Percentiles rank a stretch among this genome's conserved stretches.
Conservation (phyloP, 1,140 invertebrate genomes). For the Neodiprion pinetum region DNA sequence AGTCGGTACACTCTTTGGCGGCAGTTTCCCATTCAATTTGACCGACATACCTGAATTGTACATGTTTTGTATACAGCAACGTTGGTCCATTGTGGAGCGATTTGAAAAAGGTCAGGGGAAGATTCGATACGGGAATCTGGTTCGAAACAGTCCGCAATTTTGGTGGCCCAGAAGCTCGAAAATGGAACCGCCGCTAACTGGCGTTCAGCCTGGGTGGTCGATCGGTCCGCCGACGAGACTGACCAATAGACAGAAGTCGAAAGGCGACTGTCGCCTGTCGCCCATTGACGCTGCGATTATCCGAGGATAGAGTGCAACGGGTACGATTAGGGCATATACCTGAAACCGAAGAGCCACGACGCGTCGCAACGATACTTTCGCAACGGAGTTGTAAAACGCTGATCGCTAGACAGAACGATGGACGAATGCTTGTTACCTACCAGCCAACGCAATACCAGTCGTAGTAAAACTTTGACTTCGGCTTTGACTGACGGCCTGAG, state of each 20-base stretch:
- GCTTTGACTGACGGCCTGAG: too few relatives aligned
- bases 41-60: too few relatives aligned
- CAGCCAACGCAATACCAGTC: too few relatives aligned
- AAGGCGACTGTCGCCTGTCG: background rate
- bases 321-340: too few relatives aligned
- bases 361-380: background rate
- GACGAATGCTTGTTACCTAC: too few relatives aligned
- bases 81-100: background rate
- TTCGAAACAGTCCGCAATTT: background rate
- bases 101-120: background rate
- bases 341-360: too few relatives aligned
- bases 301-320: background rate
- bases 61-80: too few relatives aligned
- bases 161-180: background rate
- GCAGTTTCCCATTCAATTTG: background rate
- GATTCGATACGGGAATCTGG: slow-evolving; percentile 1
- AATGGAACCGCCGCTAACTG: slow-evolving; percentile 20
- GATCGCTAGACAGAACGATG: background rate
- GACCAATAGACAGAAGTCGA: background rate
- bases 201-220: slow-evolving; percentile 33
- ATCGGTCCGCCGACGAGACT: background rate
- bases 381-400: slow-evolving; percentile 4
- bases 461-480: too few relatives aligned
- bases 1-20: background rate
- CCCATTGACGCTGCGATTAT: background rate